These are phyloP conservation scores for Drosophila robusta DNA, from an alignment of 2,888 invertebrate genomes.

Conservation along the genomic window DNA sequence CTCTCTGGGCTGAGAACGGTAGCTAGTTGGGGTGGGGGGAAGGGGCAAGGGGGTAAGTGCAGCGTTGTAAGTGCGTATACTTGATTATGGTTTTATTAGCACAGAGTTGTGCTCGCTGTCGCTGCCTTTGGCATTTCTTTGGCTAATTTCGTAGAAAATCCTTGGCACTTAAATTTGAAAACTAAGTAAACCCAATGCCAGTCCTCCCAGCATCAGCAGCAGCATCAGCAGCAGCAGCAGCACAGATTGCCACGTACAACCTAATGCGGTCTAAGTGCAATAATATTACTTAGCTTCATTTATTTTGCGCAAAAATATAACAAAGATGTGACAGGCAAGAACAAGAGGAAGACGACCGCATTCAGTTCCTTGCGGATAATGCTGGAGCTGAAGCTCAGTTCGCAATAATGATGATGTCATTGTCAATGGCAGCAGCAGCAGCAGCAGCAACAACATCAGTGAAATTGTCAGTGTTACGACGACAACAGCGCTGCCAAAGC, in stretches of 20 bases:
- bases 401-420: slow-evolving; percentile 84
- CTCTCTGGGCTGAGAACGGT: slow-evolving; percentile 2
- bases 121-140: slow-evolving; percentile 63
- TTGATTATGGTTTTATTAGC: slow-evolving; percentile 80
- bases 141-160: slow-evolving; percentile 78
- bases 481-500: slow-evolving; percentile 22
- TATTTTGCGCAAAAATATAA: slow-evolving; percentile 82
- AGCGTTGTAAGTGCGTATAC: slow-evolving; percentile 71
- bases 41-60: slow-evolving; percentile 35
- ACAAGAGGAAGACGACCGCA: slow-evolving; percentile 25
- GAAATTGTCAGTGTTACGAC: slow-evolving; percentile 39
- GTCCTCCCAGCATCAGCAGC: slow-evolving; percentile 10
- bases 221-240: slow-evolving; percentile 34
- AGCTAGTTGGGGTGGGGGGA: background rate
- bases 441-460: slow-evolving; percentile 39
- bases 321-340: slow-evolving; percentile 76
- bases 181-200: slow-evolving; percentile 64
- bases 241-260: slow-evolving; percentile 82
- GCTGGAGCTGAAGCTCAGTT: slow-evolving; percentile 54
- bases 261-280: slow-evolving; percentile 83
- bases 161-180: slow-evolving; percentile 78
- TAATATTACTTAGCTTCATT: slow-evolving; percentile 83
- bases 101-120: slow-evolving; percentile 28
- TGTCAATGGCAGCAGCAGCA: slow-evolving; percentile 77
- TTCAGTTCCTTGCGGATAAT: no score